These are phyloP conservation scores for Poecilobothrus nobilitatus DNA, from an alignment of 2,888 invertebrate genomes.

Conservation along the genomic window DNA sequence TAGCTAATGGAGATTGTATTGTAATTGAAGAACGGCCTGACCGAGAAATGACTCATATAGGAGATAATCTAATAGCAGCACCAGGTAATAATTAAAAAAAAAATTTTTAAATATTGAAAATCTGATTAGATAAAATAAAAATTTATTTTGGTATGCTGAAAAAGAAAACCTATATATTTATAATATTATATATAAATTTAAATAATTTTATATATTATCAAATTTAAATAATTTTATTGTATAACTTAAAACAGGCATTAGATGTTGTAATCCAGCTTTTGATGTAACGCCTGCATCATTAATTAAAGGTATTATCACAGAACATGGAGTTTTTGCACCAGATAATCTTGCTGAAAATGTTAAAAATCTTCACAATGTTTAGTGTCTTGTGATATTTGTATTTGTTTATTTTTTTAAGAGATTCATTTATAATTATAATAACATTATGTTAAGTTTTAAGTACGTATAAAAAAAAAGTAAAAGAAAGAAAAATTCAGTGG, in stretches of 20 bases:
- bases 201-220: neutral
- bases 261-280: constrained; percentile 97
- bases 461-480: neutral
- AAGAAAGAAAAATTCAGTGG: neutral
- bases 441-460: neutral
- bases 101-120: neutral
- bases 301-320: constrained; percentile 91
- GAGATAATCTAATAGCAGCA: constrained; percentile 79
- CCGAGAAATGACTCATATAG: constrained; percentile 84
- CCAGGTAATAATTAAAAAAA: constrained; percentile 50
- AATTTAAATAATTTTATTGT: constrained; percentile 2
- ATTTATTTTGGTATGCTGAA: neutral
- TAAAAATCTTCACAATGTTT: constrained; percentile 25
- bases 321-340: constrained; percentile 76
- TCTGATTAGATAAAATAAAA: neutral
- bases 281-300: constrained; percentile 91
- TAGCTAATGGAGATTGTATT: constrained; percentile 74
- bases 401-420: neutral
- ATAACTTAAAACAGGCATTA: constrained; percentile 56
- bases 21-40: constrained; percentile 90
- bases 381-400: constrained; percentile 1
- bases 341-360: constrained; percentile 39
- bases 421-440: neutral
- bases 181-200: neutral
- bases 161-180: too few relatives aligned